Conservation (phyloP, 2,113 vertebrate species). For the Odontophorus gujanensis region DNA sequence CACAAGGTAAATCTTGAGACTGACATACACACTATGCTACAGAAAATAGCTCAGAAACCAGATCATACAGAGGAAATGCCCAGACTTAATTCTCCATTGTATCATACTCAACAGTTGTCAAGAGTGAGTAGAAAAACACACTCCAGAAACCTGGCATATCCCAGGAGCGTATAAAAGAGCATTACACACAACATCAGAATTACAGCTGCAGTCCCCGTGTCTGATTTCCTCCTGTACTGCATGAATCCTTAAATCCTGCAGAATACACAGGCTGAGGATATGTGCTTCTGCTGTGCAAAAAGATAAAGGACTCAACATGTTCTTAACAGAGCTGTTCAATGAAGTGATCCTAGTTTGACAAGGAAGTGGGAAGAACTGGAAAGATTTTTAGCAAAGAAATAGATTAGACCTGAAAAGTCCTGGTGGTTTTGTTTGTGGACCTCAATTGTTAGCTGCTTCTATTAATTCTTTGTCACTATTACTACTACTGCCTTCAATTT, state of each 20-base stretch:
- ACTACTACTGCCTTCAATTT: slow-evolving; percentile 42
- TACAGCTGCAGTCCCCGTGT: neutral
- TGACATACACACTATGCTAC: neutral
- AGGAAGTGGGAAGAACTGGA: neutral
- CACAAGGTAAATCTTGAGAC: neutral
- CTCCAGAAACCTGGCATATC: neutral
- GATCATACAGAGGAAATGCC: neutral
- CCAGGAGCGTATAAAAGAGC: neutral
- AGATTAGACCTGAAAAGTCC: neutral
- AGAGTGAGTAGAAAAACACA: neutral
- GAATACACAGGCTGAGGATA: neutral
- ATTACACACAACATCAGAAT: neutral
- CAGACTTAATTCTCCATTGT: neutral
- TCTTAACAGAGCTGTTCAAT: neutral
- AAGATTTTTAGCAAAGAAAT: neutral
- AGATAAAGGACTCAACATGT: neutral
- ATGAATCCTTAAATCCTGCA: neutral
- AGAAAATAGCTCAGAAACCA: neutral
- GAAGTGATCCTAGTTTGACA: neutral
- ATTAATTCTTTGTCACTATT: slow-evolving; percentile 47
- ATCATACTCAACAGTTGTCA: neutral
- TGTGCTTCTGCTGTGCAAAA: neutral
- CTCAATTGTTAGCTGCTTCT: slow-evolving; percentile 17
- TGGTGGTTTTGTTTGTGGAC: slow-evolving; percentile 6
- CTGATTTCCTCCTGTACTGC: neutral